Evolutionary conservation across 1,140 invertebrate species (phyloP).

Genomic region (Asobara japonica): DNA sequence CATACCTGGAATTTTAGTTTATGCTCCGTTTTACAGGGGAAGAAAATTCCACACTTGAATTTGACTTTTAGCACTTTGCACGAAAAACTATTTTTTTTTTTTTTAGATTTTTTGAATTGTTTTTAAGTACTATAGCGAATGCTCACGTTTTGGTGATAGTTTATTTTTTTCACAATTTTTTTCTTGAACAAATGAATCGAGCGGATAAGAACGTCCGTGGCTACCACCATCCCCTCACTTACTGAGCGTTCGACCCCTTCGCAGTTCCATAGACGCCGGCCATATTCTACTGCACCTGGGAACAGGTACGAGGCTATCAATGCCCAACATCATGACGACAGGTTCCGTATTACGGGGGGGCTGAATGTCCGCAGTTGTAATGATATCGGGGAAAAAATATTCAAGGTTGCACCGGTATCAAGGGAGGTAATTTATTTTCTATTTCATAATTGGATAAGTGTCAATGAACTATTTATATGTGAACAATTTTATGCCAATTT

Average conservation of each 20-base stretch:
- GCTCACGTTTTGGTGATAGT: no score
- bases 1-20: not conserved
- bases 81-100: not conserved
- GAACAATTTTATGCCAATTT: no score
- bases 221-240: slow-evolving; percentile 27
- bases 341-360: no score
- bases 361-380: no score
- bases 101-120: not conserved
- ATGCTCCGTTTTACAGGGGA: not conserved
- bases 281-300: slow-evolving; percentile 32
- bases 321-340: not conserved
- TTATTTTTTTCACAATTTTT: no score
- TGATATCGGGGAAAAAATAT: no score
- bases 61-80: not conserved
- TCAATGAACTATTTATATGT: no score
- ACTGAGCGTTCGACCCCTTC: slow-evolving; percentile 22
- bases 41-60: not conserved
- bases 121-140: no score
- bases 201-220: slow-evolving; percentile 7
- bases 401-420: no score
- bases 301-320: slow-evolving; percentile 12
- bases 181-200: no score
- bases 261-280: not conserved
- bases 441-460: no score
- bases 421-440: no score